phyloP scores from a whole-genome alignment of 2,797 vertebrate species.

The Ficedula albicollis region DNA sequence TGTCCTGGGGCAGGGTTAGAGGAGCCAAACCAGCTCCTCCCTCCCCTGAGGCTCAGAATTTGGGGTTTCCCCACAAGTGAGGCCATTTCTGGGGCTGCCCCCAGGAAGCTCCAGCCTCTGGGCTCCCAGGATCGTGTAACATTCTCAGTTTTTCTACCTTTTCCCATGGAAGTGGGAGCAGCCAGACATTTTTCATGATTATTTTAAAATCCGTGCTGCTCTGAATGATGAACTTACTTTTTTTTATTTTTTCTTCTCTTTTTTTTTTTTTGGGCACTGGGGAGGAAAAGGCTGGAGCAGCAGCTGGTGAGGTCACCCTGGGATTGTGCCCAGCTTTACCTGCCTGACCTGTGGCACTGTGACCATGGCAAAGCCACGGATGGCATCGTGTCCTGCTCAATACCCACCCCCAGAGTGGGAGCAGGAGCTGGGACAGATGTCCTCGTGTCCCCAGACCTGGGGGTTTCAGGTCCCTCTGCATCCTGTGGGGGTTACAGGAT shows the following conservation, averaged over 20 bases:
- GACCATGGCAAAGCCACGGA: not conserved
- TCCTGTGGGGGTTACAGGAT: not conserved
- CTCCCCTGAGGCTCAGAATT: not conserved
- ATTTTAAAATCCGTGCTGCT: not conserved
- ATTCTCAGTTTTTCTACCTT: not conserved
- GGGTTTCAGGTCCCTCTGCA: not conserved
- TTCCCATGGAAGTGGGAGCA: not conserved
- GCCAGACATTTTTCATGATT: not conserved
- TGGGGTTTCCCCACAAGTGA: not conserved
- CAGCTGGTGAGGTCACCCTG: not conserved
- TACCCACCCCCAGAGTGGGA: not conserved
- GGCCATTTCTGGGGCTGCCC: not conserved
- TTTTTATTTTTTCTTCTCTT: not conserved
- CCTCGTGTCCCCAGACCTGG: not conserved
- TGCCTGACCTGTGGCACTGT: not conserved
- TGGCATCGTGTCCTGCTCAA: not conserved
- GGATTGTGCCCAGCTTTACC: not conserved
- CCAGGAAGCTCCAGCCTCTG: not conserved
- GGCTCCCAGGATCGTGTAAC: accelerated
- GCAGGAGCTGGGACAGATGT: not conserved
- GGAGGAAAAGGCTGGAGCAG: not conserved
- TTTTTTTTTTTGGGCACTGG: accelerated
- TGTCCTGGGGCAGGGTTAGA: not conserved
- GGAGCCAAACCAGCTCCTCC: accelerated
- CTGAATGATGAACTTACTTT: not conserved